These are phyloP conservation scores for Exocentrus adspersus DNA, from an alignment of 2,888 invertebrate species.

Conservation along the genomic window DNA sequence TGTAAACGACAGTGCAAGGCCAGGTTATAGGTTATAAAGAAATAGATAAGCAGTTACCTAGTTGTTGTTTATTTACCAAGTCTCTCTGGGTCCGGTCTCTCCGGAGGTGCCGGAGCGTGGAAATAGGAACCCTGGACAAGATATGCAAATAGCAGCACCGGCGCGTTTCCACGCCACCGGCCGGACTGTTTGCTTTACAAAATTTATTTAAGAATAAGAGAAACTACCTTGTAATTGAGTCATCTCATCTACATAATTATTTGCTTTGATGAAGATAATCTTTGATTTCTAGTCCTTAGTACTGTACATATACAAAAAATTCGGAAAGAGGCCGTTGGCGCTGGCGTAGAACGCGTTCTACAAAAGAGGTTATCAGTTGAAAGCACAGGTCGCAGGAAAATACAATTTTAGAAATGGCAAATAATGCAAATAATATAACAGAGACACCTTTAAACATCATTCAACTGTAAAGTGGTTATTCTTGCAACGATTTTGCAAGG, in stretches of 20 bases:
- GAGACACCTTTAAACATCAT: too few relatives aligned
- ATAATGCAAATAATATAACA: too few relatives aligned
- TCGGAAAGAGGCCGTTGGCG: not conserved
- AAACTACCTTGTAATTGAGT: slow-evolving; percentile 11
- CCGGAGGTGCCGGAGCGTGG: slow-evolving; percentile 48
- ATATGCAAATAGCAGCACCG: slow-evolving; percentile 30
- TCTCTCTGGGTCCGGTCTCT: too few relatives aligned
- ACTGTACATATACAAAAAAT: too few relatives aligned
- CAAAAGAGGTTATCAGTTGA: too few relatives aligned
- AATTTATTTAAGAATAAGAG: slow-evolving; percentile 18
- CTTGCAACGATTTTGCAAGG: slow-evolving; percentile 10
- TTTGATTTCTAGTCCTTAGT: slow-evolving; percentile 18
- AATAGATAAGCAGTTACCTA: too few relatives aligned
- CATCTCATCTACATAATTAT: slow-evolving; percentile 8
- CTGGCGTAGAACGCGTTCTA: too few relatives aligned
- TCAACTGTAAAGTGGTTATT: too few relatives aligned
- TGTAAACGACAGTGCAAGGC: too few relatives aligned
- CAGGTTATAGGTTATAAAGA: too few relatives aligned
- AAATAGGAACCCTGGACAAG: slow-evolving; percentile 50
- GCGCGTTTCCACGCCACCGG: slow-evolving; percentile 20
- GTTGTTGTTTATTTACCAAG: slow-evolving; percentile 50
- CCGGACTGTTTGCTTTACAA: slow-evolving; percentile 18
- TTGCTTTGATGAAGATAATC: slow-evolving; percentile 10
- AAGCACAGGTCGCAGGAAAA: too few relatives aligned
- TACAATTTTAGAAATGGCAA: too few relatives aligned